Evolutionary conservation across 2,113 vertebrate species (phyloP).

Genomic region (Spea multiplicata): DNA sequence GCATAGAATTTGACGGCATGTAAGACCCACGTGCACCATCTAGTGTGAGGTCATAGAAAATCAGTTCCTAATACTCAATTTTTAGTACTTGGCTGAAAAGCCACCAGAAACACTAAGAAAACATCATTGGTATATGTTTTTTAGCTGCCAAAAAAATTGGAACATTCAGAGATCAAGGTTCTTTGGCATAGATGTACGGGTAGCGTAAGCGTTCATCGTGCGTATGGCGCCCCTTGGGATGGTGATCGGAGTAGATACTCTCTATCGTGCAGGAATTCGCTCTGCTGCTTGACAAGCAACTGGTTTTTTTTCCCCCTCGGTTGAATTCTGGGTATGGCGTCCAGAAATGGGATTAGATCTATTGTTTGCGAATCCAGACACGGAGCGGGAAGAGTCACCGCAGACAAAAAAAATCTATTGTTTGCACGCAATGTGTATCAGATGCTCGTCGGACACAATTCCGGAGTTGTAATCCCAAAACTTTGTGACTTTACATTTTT

Average conservation of each 20-base stretch:
- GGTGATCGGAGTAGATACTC: not conserved
- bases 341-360: not conserved
- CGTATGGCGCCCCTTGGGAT: not conserved
- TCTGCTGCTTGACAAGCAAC: not conserved
- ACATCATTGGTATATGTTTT: too few species aligned
- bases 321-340: slow-evolving; percentile 4
- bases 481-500: too few species aligned
- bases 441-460: not conserved
- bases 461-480: too few species aligned
- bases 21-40: too few species aligned
- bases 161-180: too few species aligned
- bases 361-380: not conserved
- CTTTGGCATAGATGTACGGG: too few species aligned
- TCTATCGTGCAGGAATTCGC: not conserved
- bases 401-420: slow-evolving; percentile 7
- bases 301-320: not conserved
- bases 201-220: not conserved
- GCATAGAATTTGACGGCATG: too few species aligned
- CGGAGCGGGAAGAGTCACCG: not conserved
- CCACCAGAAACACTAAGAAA: too few species aligned
- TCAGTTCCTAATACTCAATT: too few species aligned
- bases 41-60: too few species aligned
- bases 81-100: too few species aligned
- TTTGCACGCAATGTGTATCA: slow-evolving; percentile 6
- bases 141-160: too few species aligned